Conservation (phyloP, 1,140 invertebrate genomes). For the Campoletis sonorensis region DNA sequence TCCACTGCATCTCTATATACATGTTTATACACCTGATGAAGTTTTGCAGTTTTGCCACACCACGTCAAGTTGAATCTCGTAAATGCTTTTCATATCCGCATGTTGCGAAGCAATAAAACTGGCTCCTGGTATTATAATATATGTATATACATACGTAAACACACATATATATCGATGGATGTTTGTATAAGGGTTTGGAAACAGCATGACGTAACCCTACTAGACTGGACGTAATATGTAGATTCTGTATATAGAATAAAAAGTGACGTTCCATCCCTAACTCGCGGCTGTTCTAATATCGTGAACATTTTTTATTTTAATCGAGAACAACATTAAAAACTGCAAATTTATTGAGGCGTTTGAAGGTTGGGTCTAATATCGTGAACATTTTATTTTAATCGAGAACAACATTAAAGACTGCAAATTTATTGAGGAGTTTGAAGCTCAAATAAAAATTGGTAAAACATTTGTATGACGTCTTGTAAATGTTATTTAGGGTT, state of each 20-base stretch:
- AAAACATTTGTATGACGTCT: too few relatives aligned
- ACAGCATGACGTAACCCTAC: background rate
- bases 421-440: too few relatives aligned
- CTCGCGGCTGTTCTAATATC: too few relatives aligned
- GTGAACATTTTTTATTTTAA: too few relatives aligned
- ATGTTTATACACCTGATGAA: background rate
- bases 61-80: conserved; percentile 15
- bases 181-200: conserved; percentile 2
- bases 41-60: conserved; percentile 15
- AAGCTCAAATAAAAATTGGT: too few relatives aligned
- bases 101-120: conserved; percentile 17
- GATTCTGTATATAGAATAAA: background rate
- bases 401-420: too few relatives aligned
- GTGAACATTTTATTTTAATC: too few relatives aligned
- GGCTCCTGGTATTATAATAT: background rate
- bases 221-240: background rate
- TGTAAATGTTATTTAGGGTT: too few relatives aligned
- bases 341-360: too few relatives aligned
- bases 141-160: background rate
- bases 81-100: conserved; percentile 25
- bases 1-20: background rate
- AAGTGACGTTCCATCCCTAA: too few relatives aligned
- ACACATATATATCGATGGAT: background rate
- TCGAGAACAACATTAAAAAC: too few relatives aligned
- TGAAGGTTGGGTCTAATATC: too few relatives aligned